Percentiles rank a stretch among this genome's conserved stretches.
phyloP scores from a whole-genome alignment of 2,797 vertebrate genomes.

The Ibycter americanus region DNA sequence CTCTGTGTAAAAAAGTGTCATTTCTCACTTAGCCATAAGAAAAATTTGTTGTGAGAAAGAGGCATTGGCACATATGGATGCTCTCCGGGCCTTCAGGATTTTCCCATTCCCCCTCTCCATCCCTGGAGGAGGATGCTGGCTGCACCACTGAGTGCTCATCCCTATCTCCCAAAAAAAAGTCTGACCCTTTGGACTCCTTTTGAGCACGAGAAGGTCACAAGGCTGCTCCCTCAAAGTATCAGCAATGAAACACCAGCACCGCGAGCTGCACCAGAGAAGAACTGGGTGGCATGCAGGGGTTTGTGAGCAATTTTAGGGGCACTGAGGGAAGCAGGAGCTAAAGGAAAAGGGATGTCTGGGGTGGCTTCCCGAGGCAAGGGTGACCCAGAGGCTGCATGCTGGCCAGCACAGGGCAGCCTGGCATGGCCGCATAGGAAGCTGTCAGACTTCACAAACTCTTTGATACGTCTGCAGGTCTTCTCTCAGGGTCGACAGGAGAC shows the following conservation, averaged over 20 bases:
- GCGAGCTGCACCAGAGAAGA: fast-evolving
- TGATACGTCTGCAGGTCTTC: neutral
- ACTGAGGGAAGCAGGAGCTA: neutral
- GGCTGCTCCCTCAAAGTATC: neutral
- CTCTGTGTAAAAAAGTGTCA: neutral
- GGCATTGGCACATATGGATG: neutral
- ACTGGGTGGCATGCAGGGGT: fast-evolving
- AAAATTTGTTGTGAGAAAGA: neutral
- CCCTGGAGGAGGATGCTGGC: neutral
- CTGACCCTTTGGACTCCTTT: neutral
- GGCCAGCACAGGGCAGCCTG: neutral
- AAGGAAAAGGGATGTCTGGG: neutral
- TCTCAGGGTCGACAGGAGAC: neutral
- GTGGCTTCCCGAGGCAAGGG: neutral
- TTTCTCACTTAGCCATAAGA: neutral
- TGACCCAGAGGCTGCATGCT: fast-evolving
- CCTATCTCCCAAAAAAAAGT: neutral
- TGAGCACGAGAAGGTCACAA: neutral
- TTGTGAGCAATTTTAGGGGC: neutral
- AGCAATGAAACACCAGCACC: neutral
- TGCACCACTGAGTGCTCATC: neutral
- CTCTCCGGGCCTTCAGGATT: fast-evolving
- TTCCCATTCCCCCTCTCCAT: neutral
- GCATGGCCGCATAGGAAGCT: fast-evolving
- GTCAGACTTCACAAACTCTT: neutral